Evolutionary conservation across 2,888 invertebrate species (phyloP), one percentile per base, ranked within the genome.

Genomic region (Chalcis sispes): DNA sequence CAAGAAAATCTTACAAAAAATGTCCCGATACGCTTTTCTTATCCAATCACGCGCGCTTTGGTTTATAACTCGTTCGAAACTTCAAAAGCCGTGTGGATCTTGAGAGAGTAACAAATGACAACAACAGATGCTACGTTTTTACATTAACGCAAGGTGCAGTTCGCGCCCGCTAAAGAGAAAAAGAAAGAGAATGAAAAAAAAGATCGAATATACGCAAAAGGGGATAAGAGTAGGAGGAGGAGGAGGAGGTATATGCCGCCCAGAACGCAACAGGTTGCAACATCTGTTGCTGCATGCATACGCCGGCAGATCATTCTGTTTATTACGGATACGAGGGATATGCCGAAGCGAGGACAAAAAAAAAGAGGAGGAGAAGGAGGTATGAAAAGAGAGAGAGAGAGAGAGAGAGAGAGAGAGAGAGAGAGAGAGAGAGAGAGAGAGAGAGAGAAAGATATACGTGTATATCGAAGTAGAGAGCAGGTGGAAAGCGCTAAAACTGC

Each of bases 261-360:
- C 50, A 52, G 50, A 18, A 54, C 61, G 67, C 79, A 79, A 79
- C 79, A 79, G 79, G 79, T 79, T 76, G 66, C 40, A 72, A 74
- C 77, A 79, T 77, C 71, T 77, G 79, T 71, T 74, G 56, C 61
- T 32, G 40, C 48, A 15, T 7, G 29, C 25, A 10, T 20, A 13
- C 23, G 54, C 58, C 27, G 5, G 20, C 20, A 7, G 13, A 13
- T 50, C 56, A 50, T 3, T 7, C 4, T 20, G 46, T 50, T 2
- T 50, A 50, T n/a, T 50, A 67, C 18, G 32, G 29, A 20, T 42
- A 23, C 32, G 36, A 15, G 15, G 20, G 40, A 27, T 18, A n/a
- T 42, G 23, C n/a, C 27, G 65, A 42, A 32, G n/a, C 58, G 66
- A 42, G 66, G 29, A 2, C 59, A 18, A 23, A 23, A 56, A 18